phyloP scores from a whole-genome alignment of 1,140 invertebrate genomes.

The Aethina tumida region DNA sequence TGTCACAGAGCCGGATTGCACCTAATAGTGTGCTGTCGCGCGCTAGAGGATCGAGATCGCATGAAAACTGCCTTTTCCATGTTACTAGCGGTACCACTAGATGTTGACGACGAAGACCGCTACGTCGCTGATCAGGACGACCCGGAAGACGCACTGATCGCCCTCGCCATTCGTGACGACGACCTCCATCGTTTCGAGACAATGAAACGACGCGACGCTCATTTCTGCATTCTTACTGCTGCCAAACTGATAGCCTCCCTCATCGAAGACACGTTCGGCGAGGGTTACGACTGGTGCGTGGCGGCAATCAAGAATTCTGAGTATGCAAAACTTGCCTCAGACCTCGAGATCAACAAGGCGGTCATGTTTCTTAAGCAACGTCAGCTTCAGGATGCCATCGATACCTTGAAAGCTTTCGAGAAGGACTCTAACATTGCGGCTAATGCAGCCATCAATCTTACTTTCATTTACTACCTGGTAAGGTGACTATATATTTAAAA shows the following conservation, averaged over 20 bases:
- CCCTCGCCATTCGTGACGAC: slow-evolving; percentile 73
- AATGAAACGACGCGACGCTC: slow-evolving; percentile 64
- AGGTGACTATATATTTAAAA: slow-evolving; percentile 19
- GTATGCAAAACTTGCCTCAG: slow-evolving; percentile 69
- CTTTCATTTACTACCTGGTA: slow-evolving; percentile 82
- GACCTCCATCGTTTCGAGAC: slow-evolving; percentile 67
- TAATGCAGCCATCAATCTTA: slow-evolving; percentile 81
- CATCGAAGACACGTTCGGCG: slow-evolving; percentile 68
- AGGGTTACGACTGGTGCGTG: slow-evolving; percentile 66
- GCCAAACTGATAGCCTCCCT: slow-evolving; percentile 88
- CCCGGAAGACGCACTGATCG: slow-evolving; percentile 57
- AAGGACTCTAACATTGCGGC: slow-evolving; percentile 75
- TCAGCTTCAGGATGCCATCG: slow-evolving; percentile 72
- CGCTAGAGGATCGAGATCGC: slow-evolving; percentile 85
- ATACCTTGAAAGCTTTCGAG: slow-evolving; percentile 83
- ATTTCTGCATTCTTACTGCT: slow-evolving; percentile 76
- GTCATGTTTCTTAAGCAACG: slow-evolving; percentile 80
- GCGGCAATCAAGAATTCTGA: slow-evolving; percentile 69
- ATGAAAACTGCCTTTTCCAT: slow-evolving; percentile 90
- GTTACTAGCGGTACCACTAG: slow-evolving; percentile 77
- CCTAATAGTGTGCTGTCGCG: slow-evolving; percentile 86
- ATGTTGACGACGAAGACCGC: slow-evolving; percentile 76
- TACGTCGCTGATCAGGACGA: slow-evolving; percentile 54
- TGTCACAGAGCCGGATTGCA: slow-evolving; percentile 79
- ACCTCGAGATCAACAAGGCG: slow-evolving; percentile 90